These are phyloP conservation scores for Rhagonycha fulva DNA, from an alignment of 2,888 invertebrate species.

Conservation along the genomic window DNA sequence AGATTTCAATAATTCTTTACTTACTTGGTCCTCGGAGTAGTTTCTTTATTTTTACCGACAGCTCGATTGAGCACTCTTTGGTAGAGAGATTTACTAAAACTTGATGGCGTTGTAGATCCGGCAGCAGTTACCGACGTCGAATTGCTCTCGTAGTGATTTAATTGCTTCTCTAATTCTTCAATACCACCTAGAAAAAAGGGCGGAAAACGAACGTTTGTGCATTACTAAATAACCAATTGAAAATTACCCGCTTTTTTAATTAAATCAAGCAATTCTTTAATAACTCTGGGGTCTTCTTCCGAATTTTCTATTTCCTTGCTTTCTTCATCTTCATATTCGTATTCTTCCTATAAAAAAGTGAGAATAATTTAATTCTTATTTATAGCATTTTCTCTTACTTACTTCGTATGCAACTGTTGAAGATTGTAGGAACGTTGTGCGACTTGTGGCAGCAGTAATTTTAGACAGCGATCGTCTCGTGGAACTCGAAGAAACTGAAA, in stretches of 20 bases:
- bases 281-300: conserved; percentile 76
- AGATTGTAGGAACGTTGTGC: conserved; percentile 48
- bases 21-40: conserved; percentile 3
- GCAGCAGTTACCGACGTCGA: conserved; percentile 55
- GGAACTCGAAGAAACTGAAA: conserved; percentile 33
- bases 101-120: conserved; percentile 63
- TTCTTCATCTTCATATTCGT: conserved; percentile 59
- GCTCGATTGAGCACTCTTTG: conserved; percentile 68
- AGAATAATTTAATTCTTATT: neutral
- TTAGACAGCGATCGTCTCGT: conserved; percentile 47
- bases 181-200: conserved; percentile 72
- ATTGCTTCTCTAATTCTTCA: conserved; percentile 82
- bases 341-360: conserved; percentile 29
- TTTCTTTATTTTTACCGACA: conserved; percentile 35
- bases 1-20: conserved; percentile 53
- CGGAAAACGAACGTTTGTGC: neutral
- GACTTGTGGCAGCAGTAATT: conserved; percentile 53
- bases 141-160: conserved; percentile 61
- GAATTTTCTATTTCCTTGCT: conserved; percentile 57
- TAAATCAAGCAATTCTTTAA: conserved; percentile 81
- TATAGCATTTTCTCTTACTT: neutral
- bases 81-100: conserved; percentile 76
- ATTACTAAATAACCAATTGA: neutral
- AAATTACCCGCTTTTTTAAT: conserved; percentile 80
- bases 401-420: conserved; percentile 43